A percentile compares a stretch with the other conserved stretches of the same genome.
These are phyloP conservation scores for Heliocidaris tuberculata DNA, from an alignment of 35 echinoderm and acorn worm species.

Conservation along the genomic window DNA sequence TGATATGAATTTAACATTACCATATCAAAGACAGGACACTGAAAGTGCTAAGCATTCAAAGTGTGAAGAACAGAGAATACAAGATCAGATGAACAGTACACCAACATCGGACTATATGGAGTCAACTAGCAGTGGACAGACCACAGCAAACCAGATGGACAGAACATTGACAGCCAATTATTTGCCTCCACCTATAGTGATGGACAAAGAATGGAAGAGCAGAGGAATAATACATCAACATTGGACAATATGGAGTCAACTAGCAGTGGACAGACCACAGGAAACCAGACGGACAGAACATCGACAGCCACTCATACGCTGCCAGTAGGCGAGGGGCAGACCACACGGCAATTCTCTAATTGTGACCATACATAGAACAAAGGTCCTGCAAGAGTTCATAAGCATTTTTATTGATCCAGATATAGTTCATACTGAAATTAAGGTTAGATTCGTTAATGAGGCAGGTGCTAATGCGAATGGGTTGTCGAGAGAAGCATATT, in stretches of 20 bases:
- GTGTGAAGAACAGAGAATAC: background rate
- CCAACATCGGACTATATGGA: background rate
- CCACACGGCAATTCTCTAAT: background rate
- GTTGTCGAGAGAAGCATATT: no score
- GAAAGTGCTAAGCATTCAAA: background rate
- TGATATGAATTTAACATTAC: background rate
- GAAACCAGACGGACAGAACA: constrained; percentile 28
- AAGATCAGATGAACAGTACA: constrained; percentile 6
- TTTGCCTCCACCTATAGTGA: constrained; percentile 22
- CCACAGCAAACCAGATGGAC: constrained; percentile 35
- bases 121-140: constrained; percentile 9
- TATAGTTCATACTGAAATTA: constrained; percentile 25
- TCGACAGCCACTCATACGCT: background rate
- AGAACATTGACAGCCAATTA: constrained; percentile 13
- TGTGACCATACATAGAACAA: constrained; percentile 10
- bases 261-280: constrained; percentile 35
- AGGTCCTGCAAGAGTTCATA: constrained; percentile 35
- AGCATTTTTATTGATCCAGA: constrained; percentile 37
- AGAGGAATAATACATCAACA: constrained; percentile 21
- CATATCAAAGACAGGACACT: constrained; percentile 15
- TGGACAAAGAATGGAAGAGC: constrained; percentile 31
- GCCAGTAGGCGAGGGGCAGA: background rate
- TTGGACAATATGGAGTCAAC: background rate
- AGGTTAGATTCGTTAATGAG: background rate
- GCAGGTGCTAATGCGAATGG: no score